Evolutionary conservation across 1,140 invertebrate species (phyloP), one percentile per base, ranked within the genome.

Genomic region (Stegodyphus dumicola): DNA sequence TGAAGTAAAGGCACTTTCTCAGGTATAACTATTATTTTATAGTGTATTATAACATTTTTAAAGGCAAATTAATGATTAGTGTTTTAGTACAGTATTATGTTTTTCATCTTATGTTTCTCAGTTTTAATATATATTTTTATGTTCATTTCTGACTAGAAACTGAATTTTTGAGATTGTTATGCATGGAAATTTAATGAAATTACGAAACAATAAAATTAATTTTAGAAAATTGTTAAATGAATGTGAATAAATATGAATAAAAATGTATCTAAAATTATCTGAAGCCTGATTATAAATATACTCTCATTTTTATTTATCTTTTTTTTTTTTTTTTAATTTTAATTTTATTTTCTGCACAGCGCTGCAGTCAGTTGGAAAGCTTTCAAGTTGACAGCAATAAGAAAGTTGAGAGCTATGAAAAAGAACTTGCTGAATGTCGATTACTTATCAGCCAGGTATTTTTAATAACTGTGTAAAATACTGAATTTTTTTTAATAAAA

Each of bases 1-100:
- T 52, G 98, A 99, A 91, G 96, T 98, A 6, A 98, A 97, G 90
- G 97, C 97, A 89, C 93, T 98, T 85, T 95, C 96, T 56, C 69
- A 76, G 11, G 87, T 87, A 85, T 33, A 54, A 48, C 11, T 69
- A 7, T 75, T 13, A 75, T 10, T 60, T 60, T 33, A 33, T 33
- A 1, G 1, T 33, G n/a, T 33, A 33, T 33, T 33, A 33, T 33
- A 2, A 60, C 9, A 60, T 11, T 60, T 60, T 5, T 1, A 60
- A 60, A 60, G 56, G 9, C 9, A 60, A 60, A 60, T 1, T 60
- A 60, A 60, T 60, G 56, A 60, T 1, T 9, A 7, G 56, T 15
- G 13, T 11, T 60, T 60, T 11, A 0, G 5, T 15, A 48, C 69
- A 11, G 33, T n/a, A 10, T 10, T 13, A 71, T 71, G 5, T 69